Evolutionary conservation across 2,888 invertebrate genomes (phyloP), one percentile per base, ranked within the genome.

Genomic region (Petrophora chlorosata): DNA sequence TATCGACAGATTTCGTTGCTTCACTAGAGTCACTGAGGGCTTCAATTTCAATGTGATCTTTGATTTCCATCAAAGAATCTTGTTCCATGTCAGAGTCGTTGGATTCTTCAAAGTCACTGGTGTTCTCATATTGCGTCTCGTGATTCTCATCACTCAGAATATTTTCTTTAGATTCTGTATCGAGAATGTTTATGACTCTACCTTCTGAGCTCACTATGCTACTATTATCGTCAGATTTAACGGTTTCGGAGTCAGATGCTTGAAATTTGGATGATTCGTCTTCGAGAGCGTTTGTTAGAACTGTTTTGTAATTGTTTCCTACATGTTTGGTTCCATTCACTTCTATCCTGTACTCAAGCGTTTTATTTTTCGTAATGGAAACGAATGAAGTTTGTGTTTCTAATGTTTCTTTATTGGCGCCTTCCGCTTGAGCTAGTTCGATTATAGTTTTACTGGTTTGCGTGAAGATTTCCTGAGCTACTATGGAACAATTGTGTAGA

Each of bases 381-480:
- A 84, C 53, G 12, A 74, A 69, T 2, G 89, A 90, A 0, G 90
- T 90, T 68, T 90, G 90, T 0, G 90, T 90, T 50, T 86, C 76
- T 29, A 88, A 63, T 1, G 25, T 76, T 76, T 13, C 56, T 61
- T 19, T 72, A 48, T 5, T 50, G 19, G 12, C 53, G 2, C 57
- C 61, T n/a, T 85, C 85, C 8, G 64, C 65, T 61, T 85, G 78
- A 3, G 88, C 90, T 39, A 92, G 63, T 60, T 92, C 82, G 25
- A 92, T 71, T 32, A 92, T 89, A 1, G 92, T 92, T 78, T 91
- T 92, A 59, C 92, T 92, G 0, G 92, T 92, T 74, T 92, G 92
- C 5, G 92, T 92, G 51, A 75, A 86, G 12, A 72, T 83, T 65
- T 90, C 90, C 61, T 83, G 79, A 8, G 79, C 69, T 7, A 76